Conservation (phyloP, 2,888 invertebrate species). For the Lasioglossum calceatum region DNA sequence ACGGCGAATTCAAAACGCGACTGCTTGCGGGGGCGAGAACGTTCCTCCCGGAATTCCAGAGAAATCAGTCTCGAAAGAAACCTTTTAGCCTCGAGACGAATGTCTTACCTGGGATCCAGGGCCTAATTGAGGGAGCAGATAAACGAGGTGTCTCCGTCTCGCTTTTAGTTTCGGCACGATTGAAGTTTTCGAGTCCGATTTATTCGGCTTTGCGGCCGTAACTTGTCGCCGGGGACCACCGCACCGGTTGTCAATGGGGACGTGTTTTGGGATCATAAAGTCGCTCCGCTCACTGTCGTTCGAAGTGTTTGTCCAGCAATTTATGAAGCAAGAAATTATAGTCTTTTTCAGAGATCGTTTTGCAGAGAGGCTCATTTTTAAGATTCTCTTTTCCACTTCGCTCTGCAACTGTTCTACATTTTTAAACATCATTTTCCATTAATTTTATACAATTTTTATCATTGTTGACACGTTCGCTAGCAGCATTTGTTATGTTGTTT, state of each 20-base stretch:
- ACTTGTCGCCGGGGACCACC: background rate
- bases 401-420: background rate
- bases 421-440: background rate
- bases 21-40: constrained; percentile 34
- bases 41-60: constrained; percentile 64
- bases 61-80: constrained; percentile 63
- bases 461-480: background rate
- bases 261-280: background rate
- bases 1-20: background rate
- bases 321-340: background rate
- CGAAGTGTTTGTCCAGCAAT: background rate
- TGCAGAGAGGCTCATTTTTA: background rate
- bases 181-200: background rate
- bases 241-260: background rate
- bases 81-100: constrained; percentile 46
- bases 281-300: background rate
- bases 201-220: background rate
- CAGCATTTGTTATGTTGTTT: too few species aligned
- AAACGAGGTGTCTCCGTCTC: background rate
- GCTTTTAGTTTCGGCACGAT: background rate
- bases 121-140: background rate
- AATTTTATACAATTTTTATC: background rate
- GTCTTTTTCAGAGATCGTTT: background rate
- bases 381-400: background rate
- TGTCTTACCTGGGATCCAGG: constrained; percentile 12